Evolutionary conservation across 2,113 vertebrate genomes (phyloP), one percentile per base, ranked within the genome.

Genomic region (Potamarius usumacintae): DNA sequence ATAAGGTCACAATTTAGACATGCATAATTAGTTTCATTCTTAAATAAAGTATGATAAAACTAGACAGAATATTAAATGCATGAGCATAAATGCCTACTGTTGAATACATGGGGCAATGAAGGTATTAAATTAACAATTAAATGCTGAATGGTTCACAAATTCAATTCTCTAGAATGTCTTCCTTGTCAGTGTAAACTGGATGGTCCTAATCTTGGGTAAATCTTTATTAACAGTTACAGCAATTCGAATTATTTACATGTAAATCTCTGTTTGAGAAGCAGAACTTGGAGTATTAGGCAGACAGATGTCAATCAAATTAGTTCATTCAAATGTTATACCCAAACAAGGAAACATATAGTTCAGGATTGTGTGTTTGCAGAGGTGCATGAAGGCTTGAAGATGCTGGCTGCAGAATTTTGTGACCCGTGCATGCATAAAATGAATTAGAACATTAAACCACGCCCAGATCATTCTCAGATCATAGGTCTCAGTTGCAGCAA

Each of bases 1-100:
- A 81, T 53, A 82, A 42, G 80, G 57, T 62, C 30, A 82, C 57
- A 60, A 57, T 81, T 62, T 62, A 62, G 57, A 82, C 62, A 82
- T 58, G 57, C 80, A 20, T 82, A 62, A 82, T 82, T 62, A 82
- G 57, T 60, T 82, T 62, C 30, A 82, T 5, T 58, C 30, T 82
- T 48, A 62, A 62, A 82, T 62, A 34, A 62, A 62, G 20, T 20
- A 62, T 18, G 42, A 82, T 57, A 82, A 9, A 62, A 42, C 15
- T 42, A 62, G 15, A 34, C 79, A 60, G 79, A 42, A 62, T 60
- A 62, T 62, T 62, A 62, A 82, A 42, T 82, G 30, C 17, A 34
- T 81, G 18, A 30, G 27, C 27, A 81, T 34, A 81, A 81, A 34
- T 60, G 55, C 27, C 27, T 79, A 27, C 42, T 42, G 42, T 8